These are phyloP conservation scores for Cyprinodon diabolis DNA, from an alignment of 2,797 vertebrate genomes.

Conservation along the genomic window DNA sequence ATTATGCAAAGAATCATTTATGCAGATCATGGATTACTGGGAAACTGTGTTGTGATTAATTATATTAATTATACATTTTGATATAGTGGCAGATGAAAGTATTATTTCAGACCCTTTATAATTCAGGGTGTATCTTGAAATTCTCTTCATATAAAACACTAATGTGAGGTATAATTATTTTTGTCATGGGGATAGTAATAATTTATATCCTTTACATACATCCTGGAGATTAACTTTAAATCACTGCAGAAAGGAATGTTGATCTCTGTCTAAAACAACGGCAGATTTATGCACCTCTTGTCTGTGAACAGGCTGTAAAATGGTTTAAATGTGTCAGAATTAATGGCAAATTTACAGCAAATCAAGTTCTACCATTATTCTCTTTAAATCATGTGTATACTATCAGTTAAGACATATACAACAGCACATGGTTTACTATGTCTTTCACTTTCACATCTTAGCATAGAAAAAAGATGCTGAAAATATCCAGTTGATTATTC, in stretches of 20 bases:
- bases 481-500: constrained; percentile 63
- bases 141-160: not conserved
- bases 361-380: not conserved
- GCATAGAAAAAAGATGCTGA: constrained; percentile 57
- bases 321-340: not conserved
- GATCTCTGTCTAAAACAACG: not conserved
- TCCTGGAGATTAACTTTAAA: not conserved
- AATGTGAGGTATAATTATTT: not conserved
- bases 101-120: not conserved
- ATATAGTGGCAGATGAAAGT: not conserved
- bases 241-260: not conserved
- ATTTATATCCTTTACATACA: not conserved
- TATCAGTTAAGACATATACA: constrained; percentile 3
- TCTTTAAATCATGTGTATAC: not conserved
- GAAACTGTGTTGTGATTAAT: not conserved
- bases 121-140: not conserved
- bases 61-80: not conserved
- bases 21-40: not conserved
- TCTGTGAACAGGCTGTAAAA: constrained; percentile 10
- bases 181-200: not conserved
- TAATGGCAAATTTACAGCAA: constrained; percentile 19
- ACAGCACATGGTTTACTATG: constrained; percentile 8
- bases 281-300: constrained; percentile 3
- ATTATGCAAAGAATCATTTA: not conserved
- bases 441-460: constrained; percentile 12